Base-by-base conservation (phyloP, 2,888 invertebrate species). In the Germaria angustata region DNA sequence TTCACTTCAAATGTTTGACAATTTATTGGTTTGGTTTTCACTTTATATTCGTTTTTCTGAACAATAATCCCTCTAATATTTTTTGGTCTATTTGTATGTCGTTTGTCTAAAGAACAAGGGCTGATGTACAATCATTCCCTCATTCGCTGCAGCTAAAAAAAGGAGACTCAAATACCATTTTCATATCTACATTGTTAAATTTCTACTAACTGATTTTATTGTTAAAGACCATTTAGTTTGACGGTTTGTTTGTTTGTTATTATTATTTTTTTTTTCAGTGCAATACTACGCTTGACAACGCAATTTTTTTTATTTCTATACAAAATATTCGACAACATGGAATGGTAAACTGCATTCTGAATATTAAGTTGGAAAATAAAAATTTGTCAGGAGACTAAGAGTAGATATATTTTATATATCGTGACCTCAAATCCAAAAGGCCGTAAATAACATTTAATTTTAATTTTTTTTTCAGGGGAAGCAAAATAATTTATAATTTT, bases 141-240 rank as follows among this genome's bases (percentile, higher is more conserved):
- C 51, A 8, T n/a, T 17, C 32, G 0, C 6, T 28, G 28, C 6
- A 28, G 6, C 6, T 28, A n/a, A n/a, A n/a, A n/a, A n/a, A n/a
- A n/a, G n/a, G n/a, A n/a, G n/a, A n/a, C n/a, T n/a, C n/a, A n/a
- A n/a, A n/a, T n/a, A n/a, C n/a, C 6, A 5, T 28, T 41, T 32
- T 55, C 61, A 0, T 55, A 73, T 73, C 68, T 65, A 75, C 49
- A 22, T 65, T 57, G 65, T 24, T 71, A 71, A 53, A 59, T 75
- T 79, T 72, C 44, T 78, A 69, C 32, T 66, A 71, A 71, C 69
- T 65, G 79, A 71, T 75, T 79, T 75, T 59, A 66, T 79, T 79
- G 65, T 71, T 22, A 22, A n/a, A 59, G 46, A 79, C 55, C 44
- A 71, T 66, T 61, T 71, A 53, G 20, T 20, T 57, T 57, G 36